Conservation (phyloP, 2,888 invertebrate genomes). For the Chaetogeoica ovagalla region DNA sequence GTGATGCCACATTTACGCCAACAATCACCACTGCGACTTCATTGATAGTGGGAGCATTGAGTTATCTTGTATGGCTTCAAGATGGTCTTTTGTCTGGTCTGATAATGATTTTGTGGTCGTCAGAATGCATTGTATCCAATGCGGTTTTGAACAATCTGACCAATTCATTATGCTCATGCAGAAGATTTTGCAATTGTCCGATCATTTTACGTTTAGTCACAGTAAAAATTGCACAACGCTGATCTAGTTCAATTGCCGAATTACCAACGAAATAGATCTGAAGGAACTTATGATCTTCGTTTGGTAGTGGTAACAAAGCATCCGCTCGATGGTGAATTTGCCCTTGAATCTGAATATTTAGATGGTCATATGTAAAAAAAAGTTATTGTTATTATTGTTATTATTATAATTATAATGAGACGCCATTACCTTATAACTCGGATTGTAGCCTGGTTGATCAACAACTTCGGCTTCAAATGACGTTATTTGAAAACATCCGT, state of each 20-base stretch:
- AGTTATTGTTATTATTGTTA: constrained; percentile 9
- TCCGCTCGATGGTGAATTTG: constrained; percentile 5
- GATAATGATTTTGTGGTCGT: constrained; percentile 2
- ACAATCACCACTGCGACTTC: constrained; percentile 59
- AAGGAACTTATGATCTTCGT: not conserved
- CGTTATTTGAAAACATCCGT: constrained; percentile 4
- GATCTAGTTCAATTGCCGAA: not conserved
- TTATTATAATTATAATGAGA: constrained; percentile 6
- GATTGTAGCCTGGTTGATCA: constrained; percentile 4
- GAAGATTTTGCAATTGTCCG: no score
- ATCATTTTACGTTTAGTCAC: constrained; percentile 8
- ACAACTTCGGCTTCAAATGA: constrained; percentile 22
- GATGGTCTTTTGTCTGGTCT: constrained; percentile 8
- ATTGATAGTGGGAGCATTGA: constrained; percentile 58
- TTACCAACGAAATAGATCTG: constrained; percentile 13
- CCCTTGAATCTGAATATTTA: constrained; percentile 1
- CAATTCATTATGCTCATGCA: constrained; percentile 56
- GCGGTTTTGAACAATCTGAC: constrained; percentile 56
- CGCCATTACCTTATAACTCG: constrained; percentile 13
- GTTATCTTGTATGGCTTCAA: constrained; percentile 47
- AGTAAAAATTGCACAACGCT: constrained; percentile 1
- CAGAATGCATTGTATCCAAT: not conserved
- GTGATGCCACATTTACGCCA: constrained; percentile 57
- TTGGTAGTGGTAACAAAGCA: constrained; percentile 5
- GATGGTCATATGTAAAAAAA: constrained; percentile 11